Evolutionary conservation across 2,888 invertebrate genomes (phyloP), one percentile per base, ranked within the genome.

Genomic region (Synanthedon myopaeformis): DNA sequence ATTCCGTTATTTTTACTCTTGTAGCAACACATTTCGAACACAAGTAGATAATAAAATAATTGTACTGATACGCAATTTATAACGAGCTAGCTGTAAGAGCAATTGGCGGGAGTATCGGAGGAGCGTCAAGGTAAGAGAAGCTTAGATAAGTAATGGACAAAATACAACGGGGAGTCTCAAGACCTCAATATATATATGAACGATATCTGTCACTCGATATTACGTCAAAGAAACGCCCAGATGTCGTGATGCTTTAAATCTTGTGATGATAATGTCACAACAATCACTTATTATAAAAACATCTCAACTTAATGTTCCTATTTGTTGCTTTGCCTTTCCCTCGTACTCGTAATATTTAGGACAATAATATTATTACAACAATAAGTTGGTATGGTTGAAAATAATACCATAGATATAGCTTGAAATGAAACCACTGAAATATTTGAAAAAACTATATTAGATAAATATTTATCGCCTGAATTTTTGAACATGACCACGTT

Each of bases 181-280:
- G 75, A 73, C 80, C 76, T 79, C 82, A 77, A 73, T 85, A 84
- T 87, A 81, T 86, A 87, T 86, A 79, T 74, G 80, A 67, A 72
- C 77, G 78, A 70, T 86, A 87, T 79, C 85, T 74, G 68, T 79
- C 79, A 68, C 69, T 72, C 77, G 79, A 80, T 77, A 69, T 82
- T 84, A 86, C 87, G 87, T 87, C 87, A 87, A 80, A 84, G 81
- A 70, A 82, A 82, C 84, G 84, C 82, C 84, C 85, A 75, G 82
- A 76, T 77, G 80, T 72, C 74, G 74, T 70, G 79, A 77, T 79
- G 75, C 69, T 72, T 79, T 75, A 75, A 82, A 82, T 84, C 79
- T 80, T 70, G 61, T 60, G 61, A 28, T 66, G 82, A 84, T 83
- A 84, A 70, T 70, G 72, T 64, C 73, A 74, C 63, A 74, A 79